Percentiles rank a stretch among this genome's conserved stretches.
These are phyloP conservation scores for Diogma glabrata DNA, from an alignment of 2,888 invertebrate genomes.

Conservation along the genomic window DNA sequence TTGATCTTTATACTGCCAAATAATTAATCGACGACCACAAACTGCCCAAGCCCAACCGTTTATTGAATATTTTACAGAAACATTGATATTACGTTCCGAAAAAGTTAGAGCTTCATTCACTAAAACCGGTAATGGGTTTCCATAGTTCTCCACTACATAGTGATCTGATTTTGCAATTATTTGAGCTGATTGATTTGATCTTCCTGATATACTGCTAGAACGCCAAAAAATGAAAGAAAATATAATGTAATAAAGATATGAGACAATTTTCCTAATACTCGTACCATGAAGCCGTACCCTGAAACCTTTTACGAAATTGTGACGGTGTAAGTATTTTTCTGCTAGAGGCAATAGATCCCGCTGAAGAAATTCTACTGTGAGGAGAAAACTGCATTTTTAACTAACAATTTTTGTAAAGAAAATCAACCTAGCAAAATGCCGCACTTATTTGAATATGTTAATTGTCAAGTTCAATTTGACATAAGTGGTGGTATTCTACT, in stretches of 20 bases:
- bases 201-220: conserved; percentile 45
- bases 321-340: conserved; percentile 25
- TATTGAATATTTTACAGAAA: conserved; percentile 40
- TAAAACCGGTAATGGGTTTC: conserved; percentile 70
- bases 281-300: too few relatives aligned
- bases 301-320: conserved; percentile 26
- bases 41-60: conserved; percentile 56
- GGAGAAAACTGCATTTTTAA: too few relatives aligned
- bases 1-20: conserved; percentile 64
- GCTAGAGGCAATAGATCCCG: conserved; percentile 21
- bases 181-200: conserved; percentile 56
- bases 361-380: conserved; percentile 21
- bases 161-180: conserved; percentile 62
- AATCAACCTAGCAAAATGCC: too few relatives aligned
- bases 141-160: conserved; percentile 68
- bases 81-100: conserved; percentile 45
- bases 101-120: conserved; percentile 82
- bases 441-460: too few relatives aligned
- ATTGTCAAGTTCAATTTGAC: too few relatives aligned
- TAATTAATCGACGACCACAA: conserved; percentile 67
- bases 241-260: conserved; percentile 11
- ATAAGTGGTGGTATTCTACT: too few relatives aligned
- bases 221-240: conserved; percentile 37
- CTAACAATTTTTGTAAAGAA: too few relatives aligned
- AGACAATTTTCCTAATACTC: background rate